Evolutionary conservation across 2,888 invertebrate genomes (phyloP).

Genomic region (Calameuta pallipes): DNA sequence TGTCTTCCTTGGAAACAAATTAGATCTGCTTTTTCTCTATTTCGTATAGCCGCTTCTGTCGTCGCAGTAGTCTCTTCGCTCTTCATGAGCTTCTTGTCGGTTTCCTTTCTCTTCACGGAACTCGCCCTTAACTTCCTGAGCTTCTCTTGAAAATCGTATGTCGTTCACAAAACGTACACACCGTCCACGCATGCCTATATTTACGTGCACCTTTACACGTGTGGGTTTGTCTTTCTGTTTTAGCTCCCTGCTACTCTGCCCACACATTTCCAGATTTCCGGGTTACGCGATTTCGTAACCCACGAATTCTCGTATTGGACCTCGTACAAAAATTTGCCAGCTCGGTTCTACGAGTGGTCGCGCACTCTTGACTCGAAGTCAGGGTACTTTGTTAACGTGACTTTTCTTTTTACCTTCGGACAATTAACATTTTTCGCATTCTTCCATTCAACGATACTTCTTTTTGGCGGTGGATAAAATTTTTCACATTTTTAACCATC

Average conservation of each 20-base stretch:
- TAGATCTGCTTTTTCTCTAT: neutral
- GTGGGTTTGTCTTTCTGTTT: neutral
- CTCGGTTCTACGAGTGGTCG: neutral
- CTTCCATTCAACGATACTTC: neutral
- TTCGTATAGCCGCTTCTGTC: neutral
- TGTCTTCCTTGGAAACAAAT: neutral
- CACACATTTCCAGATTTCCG: neutral
- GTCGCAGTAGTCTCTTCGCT: neutral
- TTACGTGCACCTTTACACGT: neutral
- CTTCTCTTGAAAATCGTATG: neutral
- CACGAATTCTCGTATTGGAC: neutral
- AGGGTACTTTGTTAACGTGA: neutral
- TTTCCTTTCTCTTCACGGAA: neutral
- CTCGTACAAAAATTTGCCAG: neutral
- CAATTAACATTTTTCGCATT: neutral
- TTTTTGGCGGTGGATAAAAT: neutral
- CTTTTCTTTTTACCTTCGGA: neutral
- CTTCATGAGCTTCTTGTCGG: neutral
- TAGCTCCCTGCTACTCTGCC: neutral
- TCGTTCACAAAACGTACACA: neutral
- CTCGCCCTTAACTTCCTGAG: neutral
- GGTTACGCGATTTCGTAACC: neutral
- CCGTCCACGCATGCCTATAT: neutral
- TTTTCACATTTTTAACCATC: neutral
- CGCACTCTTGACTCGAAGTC: neutral